Evolutionary conservation across 2,888 invertebrate genomes (phyloP), one percentile per base, ranked within the genome.

Genomic region (Prosapia bicincta): DNA sequence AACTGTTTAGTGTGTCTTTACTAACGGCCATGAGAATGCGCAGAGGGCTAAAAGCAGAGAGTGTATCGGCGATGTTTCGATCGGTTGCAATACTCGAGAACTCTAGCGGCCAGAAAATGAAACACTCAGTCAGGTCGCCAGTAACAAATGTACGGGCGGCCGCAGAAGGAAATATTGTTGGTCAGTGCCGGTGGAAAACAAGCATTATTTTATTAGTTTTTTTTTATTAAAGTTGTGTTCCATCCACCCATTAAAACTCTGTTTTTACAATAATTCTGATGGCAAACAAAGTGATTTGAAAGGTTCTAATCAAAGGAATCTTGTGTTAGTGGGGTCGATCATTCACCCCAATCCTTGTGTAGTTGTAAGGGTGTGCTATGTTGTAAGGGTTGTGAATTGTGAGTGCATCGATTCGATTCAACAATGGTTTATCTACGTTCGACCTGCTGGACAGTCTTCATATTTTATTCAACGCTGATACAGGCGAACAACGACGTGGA

Each of bases 401-500:
- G 54, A 10, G 54, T 54, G 54, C 54, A 54, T 54, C 54, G 54
- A 20, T 54, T 54, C 54, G 3, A 54, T 54, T 54, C 54, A 54
- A 54, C 54, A 54, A 54, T 54, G 54, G 54, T 54, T 54, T 54
- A 54, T 54, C 54, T 54, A 54, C 54, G 54, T 20, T 54, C 54
- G 54, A 54, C 54, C 54, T 54, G 54, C 54, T 54, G 54, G 54
- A 54, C 54, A 5, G 6, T 54, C n/a, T 54, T 54, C 54, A 54
- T 54, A 5, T 54, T 54, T 20, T 54, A 20, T 54, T 54, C 54
- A 3, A 54, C 54, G 20, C 13, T 54, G 20, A 54, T 54, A 20
- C 54, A 54, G 43, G 24, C 66, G 10, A 70, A 66, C 76, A 79
- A 76, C 74, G 77, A 78, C 26, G 30, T 78, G 38, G 88, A 88